These are phyloP conservation scores for Enteromius viviparus DNA, from an alignment of 2,797 vertebrate genomes.

Conservation along the genomic window DNA sequence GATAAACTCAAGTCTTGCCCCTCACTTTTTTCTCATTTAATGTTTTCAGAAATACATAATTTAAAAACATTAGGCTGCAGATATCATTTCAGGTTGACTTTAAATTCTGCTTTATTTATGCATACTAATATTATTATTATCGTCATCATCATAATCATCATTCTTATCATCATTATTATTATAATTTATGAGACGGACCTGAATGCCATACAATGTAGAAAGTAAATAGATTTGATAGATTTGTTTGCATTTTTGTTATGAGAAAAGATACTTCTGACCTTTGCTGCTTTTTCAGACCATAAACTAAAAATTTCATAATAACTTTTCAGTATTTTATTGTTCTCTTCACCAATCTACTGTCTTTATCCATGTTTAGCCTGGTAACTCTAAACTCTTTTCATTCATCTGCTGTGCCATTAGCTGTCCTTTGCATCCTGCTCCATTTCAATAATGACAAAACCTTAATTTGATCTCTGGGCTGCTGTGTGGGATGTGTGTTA, in stretches of 20 bases:
- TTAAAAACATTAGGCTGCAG: background rate
- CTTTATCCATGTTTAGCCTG: constrained; percentile 39
- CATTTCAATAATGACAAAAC: constrained; percentile 35
- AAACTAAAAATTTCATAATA: background rate
- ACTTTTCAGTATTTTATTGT: background rate
- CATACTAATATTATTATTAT: background rate
- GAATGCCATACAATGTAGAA: background rate
- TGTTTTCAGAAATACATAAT: background rate
- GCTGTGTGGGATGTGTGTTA: constrained; percentile 29
- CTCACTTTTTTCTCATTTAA: background rate
- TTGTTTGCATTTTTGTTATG: background rate
- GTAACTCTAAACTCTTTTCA: constrained; percentile 60
- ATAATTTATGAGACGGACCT: background rate
- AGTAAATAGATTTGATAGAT: background rate
- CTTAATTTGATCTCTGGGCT: constrained; percentile 35
- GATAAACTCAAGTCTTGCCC: background rate
- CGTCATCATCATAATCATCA: background rate
- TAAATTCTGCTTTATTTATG: background rate
- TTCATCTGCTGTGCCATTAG: constrained; percentile 70
- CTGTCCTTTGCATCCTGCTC: constrained; percentile 66
- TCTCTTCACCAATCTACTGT: constrained; percentile 6
- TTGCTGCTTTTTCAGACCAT: constrained; percentile 11
- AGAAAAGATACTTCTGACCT: background rate
- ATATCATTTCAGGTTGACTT: constrained; percentile 9
- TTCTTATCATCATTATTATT: no score